These are phyloP conservation scores for Rhinichthys osculus DNA, from an alignment of 2,797 vertebrate genomes.

Conservation along the genomic window DNA sequence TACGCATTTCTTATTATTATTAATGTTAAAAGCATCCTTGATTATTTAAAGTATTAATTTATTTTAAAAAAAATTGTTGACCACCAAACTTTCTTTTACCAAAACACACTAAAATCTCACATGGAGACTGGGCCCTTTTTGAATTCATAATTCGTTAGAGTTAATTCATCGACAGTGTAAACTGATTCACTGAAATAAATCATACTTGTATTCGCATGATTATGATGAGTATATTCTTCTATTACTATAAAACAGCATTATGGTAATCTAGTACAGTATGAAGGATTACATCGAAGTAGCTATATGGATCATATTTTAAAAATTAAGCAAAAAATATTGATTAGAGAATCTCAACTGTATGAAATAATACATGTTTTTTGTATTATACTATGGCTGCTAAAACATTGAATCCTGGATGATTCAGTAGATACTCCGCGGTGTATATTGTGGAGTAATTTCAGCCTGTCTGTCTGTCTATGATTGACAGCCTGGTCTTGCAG, in stretches of 20 bases:
- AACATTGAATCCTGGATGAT: background rate
- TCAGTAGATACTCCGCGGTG: background rate
- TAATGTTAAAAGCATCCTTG: background rate
- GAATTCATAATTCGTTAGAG: background rate
- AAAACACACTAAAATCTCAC: background rate
- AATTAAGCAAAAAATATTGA: background rate
- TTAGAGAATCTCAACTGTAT: background rate
- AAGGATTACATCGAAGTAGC: background rate
- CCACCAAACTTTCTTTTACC: background rate
- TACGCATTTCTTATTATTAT: background rate
- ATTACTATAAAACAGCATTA: background rate
- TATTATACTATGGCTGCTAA: background rate
- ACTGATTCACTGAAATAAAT: background rate
- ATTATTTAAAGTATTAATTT: background rate
- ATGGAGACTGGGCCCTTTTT: background rate
- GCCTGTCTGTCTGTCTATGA: background rate
- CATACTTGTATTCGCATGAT: background rate
- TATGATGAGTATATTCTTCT: background rate
- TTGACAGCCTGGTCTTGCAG: constrained; percentile 21
- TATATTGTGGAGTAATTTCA: constrained; percentile 18
- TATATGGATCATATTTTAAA: background rate
- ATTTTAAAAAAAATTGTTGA: background rate
- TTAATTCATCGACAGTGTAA: background rate
- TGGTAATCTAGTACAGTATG: background rate
- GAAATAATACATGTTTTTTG: background rate